A percentile compares a stretch with the other conserved stretches of the same genome.
Evolutionary conservation across 2,888 invertebrate species (phyloP).

Genomic region (Dascillus cervinus): DNA sequence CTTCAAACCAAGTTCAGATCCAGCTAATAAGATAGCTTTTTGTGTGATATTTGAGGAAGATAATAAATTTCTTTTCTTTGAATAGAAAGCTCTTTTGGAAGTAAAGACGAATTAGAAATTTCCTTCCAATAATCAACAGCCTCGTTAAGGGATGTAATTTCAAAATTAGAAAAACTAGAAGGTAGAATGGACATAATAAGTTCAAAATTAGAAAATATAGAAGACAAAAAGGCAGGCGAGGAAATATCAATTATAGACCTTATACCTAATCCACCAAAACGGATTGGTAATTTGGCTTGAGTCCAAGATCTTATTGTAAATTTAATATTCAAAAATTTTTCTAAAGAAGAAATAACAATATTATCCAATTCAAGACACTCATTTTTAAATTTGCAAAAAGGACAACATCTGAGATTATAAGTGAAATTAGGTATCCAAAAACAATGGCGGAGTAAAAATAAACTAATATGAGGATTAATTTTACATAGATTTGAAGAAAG

Average conservation of each 20-base stretch:
- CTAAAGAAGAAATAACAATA: neutral
- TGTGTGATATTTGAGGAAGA: too few relatives aligned
- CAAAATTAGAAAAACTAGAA: too few relatives aligned
- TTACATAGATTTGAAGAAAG: too few relatives aligned
- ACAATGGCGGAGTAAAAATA: conserved; percentile 1
- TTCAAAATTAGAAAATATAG: neutral
- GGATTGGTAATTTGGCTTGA: neutral
- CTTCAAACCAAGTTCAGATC: too few relatives aligned
- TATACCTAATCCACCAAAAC: conserved; percentile 3
- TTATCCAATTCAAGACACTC: neutral
- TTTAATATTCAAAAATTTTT: conserved; percentile 1
- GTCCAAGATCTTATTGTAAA: neutral
- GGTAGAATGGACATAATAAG: conserved; percentile 1
- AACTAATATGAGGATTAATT: conserved; percentile 1
- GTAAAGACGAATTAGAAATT: too few relatives aligned
- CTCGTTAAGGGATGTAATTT: too few relatives aligned
- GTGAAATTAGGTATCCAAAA: conserved; percentile 2
- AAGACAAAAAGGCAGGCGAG: conserved; percentile 2
- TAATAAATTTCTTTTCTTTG: too few relatives aligned
- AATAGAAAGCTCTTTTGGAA: too few relatives aligned
- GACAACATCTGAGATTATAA: neutral
- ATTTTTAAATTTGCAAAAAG: conserved; percentile 1
- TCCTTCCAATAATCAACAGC: too few relatives aligned
- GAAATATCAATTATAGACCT: neutral
- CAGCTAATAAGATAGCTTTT: too few relatives aligned